Percentiles rank a stretch among this genome's conserved stretches.
Conservation (phyloP, 64 coral and sea anemone species). For the Actinia equina region DNA sequence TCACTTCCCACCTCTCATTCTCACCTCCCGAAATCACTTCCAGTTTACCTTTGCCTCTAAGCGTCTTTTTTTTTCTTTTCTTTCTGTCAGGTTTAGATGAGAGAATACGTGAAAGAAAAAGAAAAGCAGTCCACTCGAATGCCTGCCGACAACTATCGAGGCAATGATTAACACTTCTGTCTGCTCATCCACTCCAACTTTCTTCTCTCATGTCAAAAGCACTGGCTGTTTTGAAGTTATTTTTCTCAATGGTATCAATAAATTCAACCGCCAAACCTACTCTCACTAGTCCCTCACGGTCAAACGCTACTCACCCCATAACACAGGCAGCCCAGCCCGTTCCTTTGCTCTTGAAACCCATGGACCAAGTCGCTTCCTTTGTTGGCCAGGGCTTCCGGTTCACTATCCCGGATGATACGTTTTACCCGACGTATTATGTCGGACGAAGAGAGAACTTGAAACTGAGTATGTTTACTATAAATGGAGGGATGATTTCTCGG, state of each 20-base stretch:
- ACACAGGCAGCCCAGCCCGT: neutral
- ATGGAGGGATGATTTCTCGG: slow-evolving; percentile 34
- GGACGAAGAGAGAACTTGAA: slow-evolving; percentile 16
- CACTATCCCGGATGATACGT: slow-evolving; percentile 39
- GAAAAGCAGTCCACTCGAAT: slow-evolving; percentile 1
- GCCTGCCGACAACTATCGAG: neutral
- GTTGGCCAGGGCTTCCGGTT: slow-evolving; percentile 56
- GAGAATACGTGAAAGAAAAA: neutral
- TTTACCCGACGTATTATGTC: slow-evolving; percentile 10
- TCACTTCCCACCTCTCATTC: too few species aligned
- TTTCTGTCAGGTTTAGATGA: neutral
- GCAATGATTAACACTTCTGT: slow-evolving; percentile 24
- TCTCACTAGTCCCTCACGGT: neutral
- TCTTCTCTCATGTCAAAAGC: slow-evolving; percentile 93
- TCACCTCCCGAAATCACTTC: too few species aligned
- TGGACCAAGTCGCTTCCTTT: slow-evolving; percentile 24
- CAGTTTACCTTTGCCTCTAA: too few species aligned
- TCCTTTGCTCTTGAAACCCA: slow-evolving; percentile 30
- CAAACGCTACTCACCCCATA: neutral
- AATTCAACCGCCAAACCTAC: slow-evolving; percentile 58
- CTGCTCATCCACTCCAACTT: neutral
- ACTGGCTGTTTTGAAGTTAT: slow-evolving; percentile 78
- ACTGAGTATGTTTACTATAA: slow-evolving; percentile 48
- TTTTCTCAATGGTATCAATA: slow-evolving; percentile 74
- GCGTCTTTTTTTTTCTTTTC: neutral